Percentiles rank a stretch among this genome's conserved stretches.
Evolutionary conservation across 64 coral and sea anemone genomes (phyloP).

Genomic region (Montipora capricornis): DNA sequence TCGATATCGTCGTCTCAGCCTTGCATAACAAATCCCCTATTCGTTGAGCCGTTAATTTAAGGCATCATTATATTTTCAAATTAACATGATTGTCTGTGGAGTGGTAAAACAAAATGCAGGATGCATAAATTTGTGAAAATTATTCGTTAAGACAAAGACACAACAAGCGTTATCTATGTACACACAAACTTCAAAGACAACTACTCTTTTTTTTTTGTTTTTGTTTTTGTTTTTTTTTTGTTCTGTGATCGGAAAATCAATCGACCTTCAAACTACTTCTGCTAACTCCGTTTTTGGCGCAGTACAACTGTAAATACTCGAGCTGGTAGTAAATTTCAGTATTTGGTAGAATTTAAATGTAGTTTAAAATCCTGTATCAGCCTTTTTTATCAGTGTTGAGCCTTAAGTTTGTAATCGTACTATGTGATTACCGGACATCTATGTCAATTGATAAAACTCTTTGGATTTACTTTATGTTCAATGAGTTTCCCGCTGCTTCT

Average conservation of each 20-base stretch:
- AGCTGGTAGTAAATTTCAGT: background rate
- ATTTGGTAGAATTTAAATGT: background rate
- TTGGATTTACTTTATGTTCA: background rate
- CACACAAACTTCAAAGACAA: background rate
- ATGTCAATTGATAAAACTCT: background rate
- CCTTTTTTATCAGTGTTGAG: background rate
- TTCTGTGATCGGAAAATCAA: background rate
- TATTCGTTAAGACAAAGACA: background rate
- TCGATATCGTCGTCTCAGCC: background rate
- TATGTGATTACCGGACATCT: background rate
- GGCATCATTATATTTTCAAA: background rate
- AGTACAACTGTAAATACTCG: background rate
- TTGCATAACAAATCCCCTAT: background rate
- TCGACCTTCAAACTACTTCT: background rate
- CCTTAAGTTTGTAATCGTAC: background rate
- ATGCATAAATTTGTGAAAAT: background rate
- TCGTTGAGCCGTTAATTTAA: background rate
- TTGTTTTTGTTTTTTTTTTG: background rate
- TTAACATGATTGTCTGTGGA: background rate
- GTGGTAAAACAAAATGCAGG: background rate
- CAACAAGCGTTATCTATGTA: background rate
- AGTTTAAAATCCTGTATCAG: background rate
- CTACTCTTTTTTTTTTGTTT: background rate
- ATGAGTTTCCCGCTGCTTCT: background rate
- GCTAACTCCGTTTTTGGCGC: background rate